Base-by-base conservation (phyloP, 2,888 invertebrate species). In the Oscheius onirici region DNA sequence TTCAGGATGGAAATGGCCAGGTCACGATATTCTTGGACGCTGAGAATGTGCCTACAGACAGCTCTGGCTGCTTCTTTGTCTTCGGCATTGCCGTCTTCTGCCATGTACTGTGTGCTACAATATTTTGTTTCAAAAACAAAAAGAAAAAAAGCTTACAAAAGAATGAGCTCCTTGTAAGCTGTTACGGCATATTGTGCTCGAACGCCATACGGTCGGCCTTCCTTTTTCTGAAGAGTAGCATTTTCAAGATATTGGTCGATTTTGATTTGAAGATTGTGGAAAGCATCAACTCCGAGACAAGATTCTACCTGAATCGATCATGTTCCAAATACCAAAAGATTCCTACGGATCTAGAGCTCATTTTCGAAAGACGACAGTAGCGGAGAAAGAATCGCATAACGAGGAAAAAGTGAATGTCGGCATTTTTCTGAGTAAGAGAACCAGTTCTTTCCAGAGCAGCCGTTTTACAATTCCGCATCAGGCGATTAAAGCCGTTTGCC, bases 181-280 rank as follows among this genome's bases (percentile, higher is more conserved):
- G 90, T 90, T 63, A 97, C 89, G 34, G 93, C 94, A 55, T 95
- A 90, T 88, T 97, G 96, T 73, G 95, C 91, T 79, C 89, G 89
- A 75, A 81, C 43, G 2, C 81, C 84, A 34, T 60, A 65, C 8
- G 34, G 40, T 44, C 77, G 76, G 22, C 75, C 79, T 43, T 77
- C 77, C 0, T 65, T 54, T 41, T 90, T 95, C 95, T 57, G 92
- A 87, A 91, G 71, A 20, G 60, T 69, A 6, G 77, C 77, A 26
- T 71, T 75, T 57, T 80, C 80, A 41, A 80, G 71, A 57, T 76
- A 76, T 49, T 79, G 73, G 40, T 74, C 74, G n/a, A 96, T 91
- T 89, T 95, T 93, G 83, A 94, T 93, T 89, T 97, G 95, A 10
- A 96, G 93, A 89, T 94, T 94, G 90, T 97, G 95, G 89, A 97